A percentile compares a stretch with the other conserved stretches of the same genome.
These are phyloP conservation scores for Antheraea assamensis DNA, from an alignment of 2,888 invertebrate species.

Conservation along the genomic window DNA sequence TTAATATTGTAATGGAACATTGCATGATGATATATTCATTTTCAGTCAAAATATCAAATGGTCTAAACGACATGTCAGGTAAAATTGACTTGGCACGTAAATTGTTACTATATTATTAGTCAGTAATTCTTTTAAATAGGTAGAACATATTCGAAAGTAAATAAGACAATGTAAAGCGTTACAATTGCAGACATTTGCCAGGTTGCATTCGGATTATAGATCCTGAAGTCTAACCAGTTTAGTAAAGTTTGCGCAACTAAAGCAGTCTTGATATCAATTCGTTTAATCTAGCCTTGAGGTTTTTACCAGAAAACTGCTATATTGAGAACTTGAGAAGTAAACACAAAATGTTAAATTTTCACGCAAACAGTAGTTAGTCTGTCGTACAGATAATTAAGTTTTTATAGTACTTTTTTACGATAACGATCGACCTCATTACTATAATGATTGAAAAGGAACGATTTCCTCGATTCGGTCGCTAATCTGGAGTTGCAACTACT, in stretches of 20 bases:
- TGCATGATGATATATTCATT: no score
- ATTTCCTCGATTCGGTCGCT: slow-evolving; percentile 54
- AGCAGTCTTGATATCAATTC: slow-evolving; percentile 20
- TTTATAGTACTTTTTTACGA: slow-evolving; percentile 64
- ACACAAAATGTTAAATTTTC: slow-evolving; percentile 54
- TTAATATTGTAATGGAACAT: no score
- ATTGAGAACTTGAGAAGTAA: slow-evolving; percentile 42
- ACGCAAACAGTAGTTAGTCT: slow-evolving; percentile 61
- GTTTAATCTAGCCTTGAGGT: slow-evolving; percentile 33
- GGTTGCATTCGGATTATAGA: slow-evolving; percentile 3
- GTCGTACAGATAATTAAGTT: slow-evolving; percentile 54
- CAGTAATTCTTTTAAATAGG: no score
- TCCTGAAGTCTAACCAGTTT: not conserved
- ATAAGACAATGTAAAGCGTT: not conserved
- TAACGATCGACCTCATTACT: slow-evolving; percentile 62
- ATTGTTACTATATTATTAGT: no score
- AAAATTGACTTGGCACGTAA: no score
- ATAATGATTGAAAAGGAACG: slow-evolving; percentile 55
- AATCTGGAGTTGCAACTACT: slow-evolving; percentile 54
- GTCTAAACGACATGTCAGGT: no score
- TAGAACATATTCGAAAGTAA: not conserved
- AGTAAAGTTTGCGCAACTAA: not conserved
- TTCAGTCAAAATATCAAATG: no score
- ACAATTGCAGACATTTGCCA: not conserved
- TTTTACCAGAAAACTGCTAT: slow-evolving; percentile 31